Conservation (phyloP, 2,797 vertebrate species). For the Rhinatrema bivittatum region DNA sequence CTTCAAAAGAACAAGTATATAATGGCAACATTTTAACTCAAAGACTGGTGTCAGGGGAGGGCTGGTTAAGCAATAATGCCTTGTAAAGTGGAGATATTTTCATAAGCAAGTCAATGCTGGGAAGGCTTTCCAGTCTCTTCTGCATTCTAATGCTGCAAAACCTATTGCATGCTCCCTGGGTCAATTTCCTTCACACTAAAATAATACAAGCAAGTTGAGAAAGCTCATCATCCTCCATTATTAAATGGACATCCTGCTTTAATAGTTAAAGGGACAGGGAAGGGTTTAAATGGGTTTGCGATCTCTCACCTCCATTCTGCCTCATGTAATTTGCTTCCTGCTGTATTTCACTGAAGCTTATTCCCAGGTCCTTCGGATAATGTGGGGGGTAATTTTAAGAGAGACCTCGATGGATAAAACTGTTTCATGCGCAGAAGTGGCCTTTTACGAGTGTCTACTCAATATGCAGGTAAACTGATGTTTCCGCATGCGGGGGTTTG, state of each 20-base stretch:
- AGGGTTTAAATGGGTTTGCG: too few species aligned
- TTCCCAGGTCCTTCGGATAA: too few species aligned
- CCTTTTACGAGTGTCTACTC: too few species aligned
- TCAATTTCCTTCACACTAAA: slow-evolving; percentile 15
- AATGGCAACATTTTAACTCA: background rate
- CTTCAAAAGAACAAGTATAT: background rate
- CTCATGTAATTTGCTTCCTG: too few species aligned
- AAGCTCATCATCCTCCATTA: background rate
- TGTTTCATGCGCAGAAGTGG: too few species aligned
- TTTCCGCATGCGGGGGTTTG: too few species aligned
- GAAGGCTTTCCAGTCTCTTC: background rate
- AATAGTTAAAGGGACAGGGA: slow-evolving; percentile 11
- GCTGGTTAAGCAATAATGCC: background rate
- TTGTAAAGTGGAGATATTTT: background rate
- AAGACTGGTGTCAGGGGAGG: fast-evolving
- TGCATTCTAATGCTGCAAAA: slow-evolving; percentile 17
- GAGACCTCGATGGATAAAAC: too few species aligned
- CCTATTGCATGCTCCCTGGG: slow-evolving; percentile 11
- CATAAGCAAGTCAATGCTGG: background rate
- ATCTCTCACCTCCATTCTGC: too few species aligned
- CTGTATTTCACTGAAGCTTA: too few species aligned
- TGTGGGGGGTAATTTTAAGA: too few species aligned
- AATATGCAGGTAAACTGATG: too few species aligned
- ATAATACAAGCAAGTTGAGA: slow-evolving; percentile 11
- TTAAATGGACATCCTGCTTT: background rate